Evolutionary conservation across 64 coral and sea anemone species (phyloP).

Genomic region (Actinia tenebrosa): DNA sequence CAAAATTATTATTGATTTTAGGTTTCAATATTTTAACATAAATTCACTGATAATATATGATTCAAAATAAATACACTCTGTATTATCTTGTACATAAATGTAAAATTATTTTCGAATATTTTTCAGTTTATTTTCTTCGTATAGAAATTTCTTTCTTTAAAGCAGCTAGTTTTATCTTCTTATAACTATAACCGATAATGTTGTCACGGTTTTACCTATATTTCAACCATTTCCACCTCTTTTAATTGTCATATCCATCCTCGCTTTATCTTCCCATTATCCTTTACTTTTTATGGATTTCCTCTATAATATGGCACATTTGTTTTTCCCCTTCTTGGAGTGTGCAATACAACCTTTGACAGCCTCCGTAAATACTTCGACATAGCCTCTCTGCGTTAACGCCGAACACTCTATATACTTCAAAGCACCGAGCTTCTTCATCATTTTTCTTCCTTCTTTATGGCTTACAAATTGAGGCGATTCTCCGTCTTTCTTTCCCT

Average conservation of each 20-base stretch:
- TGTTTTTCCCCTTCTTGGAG: constrained; percentile 48
- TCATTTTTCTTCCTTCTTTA: constrained; percentile 79
- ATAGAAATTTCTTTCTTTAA: neutral
- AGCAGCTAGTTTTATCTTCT: neutral
- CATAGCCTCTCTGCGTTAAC: constrained; percentile 73
- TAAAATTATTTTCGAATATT: neutral
- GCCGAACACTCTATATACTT: constrained; percentile 85
- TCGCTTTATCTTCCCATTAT: neutral
- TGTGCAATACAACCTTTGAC: constrained; percentile 41
- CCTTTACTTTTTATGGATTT: neutral
- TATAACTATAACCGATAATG: neutral
- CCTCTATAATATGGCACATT: constrained; percentile 53
- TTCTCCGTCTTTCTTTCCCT: constrained; percentile 35
- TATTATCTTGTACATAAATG: neutral
- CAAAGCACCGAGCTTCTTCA: constrained; percentile 62
- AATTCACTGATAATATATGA: neutral
- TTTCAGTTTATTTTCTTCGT: neutral
- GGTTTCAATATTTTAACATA: constrained; percentile 3
- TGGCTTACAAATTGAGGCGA: constrained; percentile 18
- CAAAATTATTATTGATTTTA: constrained; percentile 1
- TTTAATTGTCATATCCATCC: neutral
- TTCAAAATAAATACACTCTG: constrained; percentile 1
- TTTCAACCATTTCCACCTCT: neutral
- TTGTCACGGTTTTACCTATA: neutral
- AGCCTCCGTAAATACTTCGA: constrained; percentile 75